These are phyloP conservation scores for Mastacembelus armatus DNA, from an alignment of 2,797 vertebrate genomes.

Conservation along the genomic window DNA sequence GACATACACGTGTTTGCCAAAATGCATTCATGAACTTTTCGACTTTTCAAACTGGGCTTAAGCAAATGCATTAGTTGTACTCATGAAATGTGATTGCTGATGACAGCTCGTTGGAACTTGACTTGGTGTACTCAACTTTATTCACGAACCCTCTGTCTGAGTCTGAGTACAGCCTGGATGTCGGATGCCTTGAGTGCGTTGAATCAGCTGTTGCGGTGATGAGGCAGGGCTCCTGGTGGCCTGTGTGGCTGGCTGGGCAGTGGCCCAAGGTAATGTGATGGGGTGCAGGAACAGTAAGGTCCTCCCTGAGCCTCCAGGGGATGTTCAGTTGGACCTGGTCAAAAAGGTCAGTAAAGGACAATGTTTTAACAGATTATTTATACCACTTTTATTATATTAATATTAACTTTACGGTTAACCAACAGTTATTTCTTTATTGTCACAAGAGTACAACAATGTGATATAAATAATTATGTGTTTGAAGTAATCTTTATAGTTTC, in stretches of 20 bases:
- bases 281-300: conserved; percentile 99
- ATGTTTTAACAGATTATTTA: no score
- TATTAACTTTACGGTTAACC: no score
- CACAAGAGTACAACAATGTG: no score
- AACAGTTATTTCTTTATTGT: neutral
- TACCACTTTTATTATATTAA: no score
- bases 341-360: conserved; percentile 88
- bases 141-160: conserved; percentile 54
- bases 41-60: conserved; percentile 19
- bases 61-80: conserved; percentile 30
- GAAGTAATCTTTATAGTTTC: no score
- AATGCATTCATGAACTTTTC: conserved; percentile 42
- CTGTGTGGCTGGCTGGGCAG: conserved; percentile 81
- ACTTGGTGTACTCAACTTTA: conserved; percentile 39
- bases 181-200: conserved; percentile 57
- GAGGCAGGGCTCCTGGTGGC: conserved; percentile 83
- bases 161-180: conserved; percentile 57
- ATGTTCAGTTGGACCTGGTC: conserved; percentile 94
- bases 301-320: conserved; percentile 96
- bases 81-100: conserved; percentile 53
- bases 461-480: no score
- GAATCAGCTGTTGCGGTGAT: conserved; percentile 75
- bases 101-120: conserved; percentile 44
- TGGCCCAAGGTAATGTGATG: conserved; percentile 91
- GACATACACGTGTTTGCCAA: neutral